These are phyloP conservation scores for Hippocampus abdominalis DNA, from an alignment of 2,113 vertebrate species.

Conservation along the genomic window DNA sequence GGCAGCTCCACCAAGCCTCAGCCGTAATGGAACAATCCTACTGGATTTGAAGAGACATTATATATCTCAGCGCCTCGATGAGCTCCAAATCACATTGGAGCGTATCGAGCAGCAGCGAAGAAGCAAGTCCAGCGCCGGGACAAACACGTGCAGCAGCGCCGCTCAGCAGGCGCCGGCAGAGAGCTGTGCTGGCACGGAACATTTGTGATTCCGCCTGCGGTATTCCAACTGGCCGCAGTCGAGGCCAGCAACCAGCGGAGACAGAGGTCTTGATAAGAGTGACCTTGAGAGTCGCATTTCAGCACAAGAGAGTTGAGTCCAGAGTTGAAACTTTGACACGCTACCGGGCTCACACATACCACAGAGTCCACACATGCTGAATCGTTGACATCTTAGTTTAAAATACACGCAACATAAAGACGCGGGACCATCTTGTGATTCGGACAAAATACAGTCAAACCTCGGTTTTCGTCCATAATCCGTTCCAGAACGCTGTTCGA, in stretches of 20 bases:
- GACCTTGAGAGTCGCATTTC: conserved; percentile 46
- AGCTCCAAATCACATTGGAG: conserved; percentile 63
- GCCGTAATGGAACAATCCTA: conserved; percentile 59
- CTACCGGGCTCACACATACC: conserved; percentile 17
- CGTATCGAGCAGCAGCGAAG: conserved; percentile 48
- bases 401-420: conserved; percentile 25
- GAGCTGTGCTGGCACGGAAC: neutral
- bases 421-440: conserved; percentile 7
- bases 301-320: conserved; percentile 27
- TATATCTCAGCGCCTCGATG: conserved; percentile 60
- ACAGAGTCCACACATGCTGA: conserved; percentile 14
- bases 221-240: conserved; percentile 28
- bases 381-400: conserved; percentile 4
- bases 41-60: conserved; percentile 62
- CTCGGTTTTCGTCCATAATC: too few relatives aligned
- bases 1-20: conserved; percentile 39
- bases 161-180: conserved; percentile 17
- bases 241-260: conserved; percentile 22
- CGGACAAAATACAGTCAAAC: too few relatives aligned
- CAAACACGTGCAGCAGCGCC: conserved; percentile 6
- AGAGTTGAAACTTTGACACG: conserved; percentile 19
- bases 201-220: neutral
- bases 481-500: too few relatives aligned
- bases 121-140: conserved; percentile 43
- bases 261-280: conserved; percentile 25